A percentile compares a stretch with the other conserved stretches of the same genome.
These are phyloP conservation scores for Pachycephus smyrnensis DNA, from an alignment of 2,888 invertebrate species.

Conservation along the genomic window DNA sequence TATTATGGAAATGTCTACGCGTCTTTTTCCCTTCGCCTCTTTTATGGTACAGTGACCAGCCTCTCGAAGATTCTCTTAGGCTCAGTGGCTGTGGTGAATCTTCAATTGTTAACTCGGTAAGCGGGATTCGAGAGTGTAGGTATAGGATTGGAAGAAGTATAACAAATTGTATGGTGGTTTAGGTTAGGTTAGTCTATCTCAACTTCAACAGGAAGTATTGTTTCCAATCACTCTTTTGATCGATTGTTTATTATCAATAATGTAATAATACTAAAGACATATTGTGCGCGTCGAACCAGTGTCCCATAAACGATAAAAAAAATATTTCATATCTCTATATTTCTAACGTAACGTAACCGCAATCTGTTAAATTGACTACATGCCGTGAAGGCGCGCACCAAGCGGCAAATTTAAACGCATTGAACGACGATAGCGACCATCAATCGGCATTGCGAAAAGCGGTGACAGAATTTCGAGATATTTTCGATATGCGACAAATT, in stretches of 20 bases:
- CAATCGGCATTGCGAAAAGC: too few species aligned
- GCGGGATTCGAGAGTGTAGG: neutral
- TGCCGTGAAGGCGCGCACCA: too few species aligned
- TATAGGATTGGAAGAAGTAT: neutral
- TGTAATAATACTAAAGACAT: neutral
- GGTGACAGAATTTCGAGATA: neutral
- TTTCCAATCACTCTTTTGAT: neutral
- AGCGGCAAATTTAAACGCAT: too few species aligned
- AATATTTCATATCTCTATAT: too few species aligned
- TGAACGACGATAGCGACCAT: too few species aligned
- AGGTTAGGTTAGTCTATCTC: neutral
- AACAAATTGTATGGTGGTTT: neutral
- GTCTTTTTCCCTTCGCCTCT: constrained; percentile 17
- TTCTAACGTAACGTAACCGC: too few species aligned
- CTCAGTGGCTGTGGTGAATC: constrained; percentile 10
- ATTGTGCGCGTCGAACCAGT: too few species aligned
- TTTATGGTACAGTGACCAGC: constrained; percentile 1
- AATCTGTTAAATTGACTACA: too few species aligned
- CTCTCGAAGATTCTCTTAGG: neutral
- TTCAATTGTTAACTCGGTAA: constrained; percentile 10
- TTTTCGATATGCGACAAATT: neutral
- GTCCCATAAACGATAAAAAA: too few species aligned
- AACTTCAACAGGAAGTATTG: neutral
- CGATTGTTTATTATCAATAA: neutral
- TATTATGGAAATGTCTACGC: constrained; percentile 62